Evolutionary conservation across 2,797 vertebrate genomes (phyloP).

Genomic region (Scolopax rusticola): DNA sequence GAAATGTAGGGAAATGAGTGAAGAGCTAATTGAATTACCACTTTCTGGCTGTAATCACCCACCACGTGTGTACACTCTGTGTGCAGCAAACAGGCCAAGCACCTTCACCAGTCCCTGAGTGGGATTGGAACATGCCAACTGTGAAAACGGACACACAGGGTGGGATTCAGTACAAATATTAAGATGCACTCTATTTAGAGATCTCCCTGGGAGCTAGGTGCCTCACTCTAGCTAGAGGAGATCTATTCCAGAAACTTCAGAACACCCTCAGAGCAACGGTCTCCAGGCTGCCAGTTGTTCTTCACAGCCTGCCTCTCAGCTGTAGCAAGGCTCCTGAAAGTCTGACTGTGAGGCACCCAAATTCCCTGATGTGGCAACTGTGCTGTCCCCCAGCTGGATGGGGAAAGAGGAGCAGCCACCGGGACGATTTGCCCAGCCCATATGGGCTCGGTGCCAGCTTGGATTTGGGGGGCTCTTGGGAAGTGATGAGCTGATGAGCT

Average conservation of each 20-base stretch:
- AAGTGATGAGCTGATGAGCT: not conserved
- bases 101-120: not conserved
- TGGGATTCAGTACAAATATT: not conserved
- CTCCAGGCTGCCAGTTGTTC: not conserved
- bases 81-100: not conserved
- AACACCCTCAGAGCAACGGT: not conserved
- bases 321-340: not conserved
- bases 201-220: not conserved
- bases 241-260: not conserved
- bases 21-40: not conserved
- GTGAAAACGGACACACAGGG: not conserved
- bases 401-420: not conserved
- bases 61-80: not conserved
- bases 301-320: not conserved
- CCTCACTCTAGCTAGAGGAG: not conserved
- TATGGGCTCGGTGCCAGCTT: not conserved
- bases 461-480: slow-evolving; percentile 6
- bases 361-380: not conserved
- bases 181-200: not conserved
- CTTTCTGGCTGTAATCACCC: not conserved
- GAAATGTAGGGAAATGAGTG: not conserved
- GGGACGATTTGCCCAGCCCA: not conserved
- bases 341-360: not conserved
- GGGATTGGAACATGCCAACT: not conserved
- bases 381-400: not conserved